Percentiles rank a stretch among this genome's conserved stretches.
phyloP scores from a whole-genome alignment of 2,888 invertebrate species.

The Lymantria dispar region DNA sequence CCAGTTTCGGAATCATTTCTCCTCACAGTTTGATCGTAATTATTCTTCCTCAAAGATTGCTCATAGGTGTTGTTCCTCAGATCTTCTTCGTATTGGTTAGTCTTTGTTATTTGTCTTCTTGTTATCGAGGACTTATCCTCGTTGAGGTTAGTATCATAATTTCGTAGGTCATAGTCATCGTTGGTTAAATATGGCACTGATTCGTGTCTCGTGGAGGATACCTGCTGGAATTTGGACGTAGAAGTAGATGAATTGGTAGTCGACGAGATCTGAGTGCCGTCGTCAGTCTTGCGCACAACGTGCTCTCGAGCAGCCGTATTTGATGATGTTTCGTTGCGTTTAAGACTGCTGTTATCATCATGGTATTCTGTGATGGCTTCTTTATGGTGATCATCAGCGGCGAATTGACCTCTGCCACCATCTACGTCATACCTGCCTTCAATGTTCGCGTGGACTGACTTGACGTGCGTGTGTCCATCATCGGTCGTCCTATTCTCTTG shows the following conservation, averaged over 20 bases:
- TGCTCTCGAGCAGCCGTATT: conserved; percentile 66
- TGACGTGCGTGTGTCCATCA: conserved; percentile 85
- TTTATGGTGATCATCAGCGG: conserved; percentile 84
- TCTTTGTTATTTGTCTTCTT: conserved; percentile 39
- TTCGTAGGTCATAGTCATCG: conserved; percentile 51
- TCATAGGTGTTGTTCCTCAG: conserved; percentile 36
- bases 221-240: conserved; percentile 60
- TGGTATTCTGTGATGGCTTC: conserved; percentile 74
- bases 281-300: conserved; percentile 62
- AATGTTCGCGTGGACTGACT: conserved; percentile 84
- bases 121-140: conserved; percentile 40
- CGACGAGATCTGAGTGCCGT: conserved; percentile 62
- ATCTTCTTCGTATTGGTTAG: conserved; percentile 43
- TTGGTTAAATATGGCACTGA: conserved; percentile 56
- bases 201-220: conserved; percentile 60
- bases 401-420: conserved; percentile 85
- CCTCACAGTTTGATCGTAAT: conserved; percentile 44
- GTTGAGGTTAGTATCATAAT: conserved; percentile 49
- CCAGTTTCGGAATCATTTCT: conserved; percentile 54
- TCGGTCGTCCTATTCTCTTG: conserved; percentile 83
- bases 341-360: conserved; percentile 67
- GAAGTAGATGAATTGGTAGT: conserved; percentile 61
- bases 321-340: conserved; percentile 61
- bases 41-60: conserved; percentile 14
- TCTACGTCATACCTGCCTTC: conserved; percentile 85